Percentiles rank a stretch among this genome's conserved stretches.
Conservation (phyloP, 2,888 invertebrate genomes). For the Thera britannica region DNA sequence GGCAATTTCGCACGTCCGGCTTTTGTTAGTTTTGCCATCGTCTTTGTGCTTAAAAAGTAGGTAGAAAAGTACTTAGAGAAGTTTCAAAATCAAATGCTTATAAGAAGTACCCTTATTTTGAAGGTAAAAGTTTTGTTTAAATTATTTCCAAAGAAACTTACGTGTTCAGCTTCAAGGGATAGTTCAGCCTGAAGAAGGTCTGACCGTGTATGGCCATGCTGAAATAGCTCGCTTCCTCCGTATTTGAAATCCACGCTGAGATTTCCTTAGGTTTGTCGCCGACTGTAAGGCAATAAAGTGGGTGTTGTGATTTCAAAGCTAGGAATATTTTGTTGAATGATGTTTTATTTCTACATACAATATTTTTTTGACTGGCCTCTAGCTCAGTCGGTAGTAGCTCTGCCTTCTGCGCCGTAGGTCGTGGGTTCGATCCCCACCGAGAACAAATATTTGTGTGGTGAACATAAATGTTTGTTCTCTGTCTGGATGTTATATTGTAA, state of each 20-base stretch:
- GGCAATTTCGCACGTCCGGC: constrained; percentile 25
- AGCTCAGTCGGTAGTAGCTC: too few species aligned
- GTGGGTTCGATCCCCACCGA: too few species aligned
- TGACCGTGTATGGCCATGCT: constrained; percentile 93
- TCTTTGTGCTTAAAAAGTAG: not conserved
- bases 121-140: too few species aligned
- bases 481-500: too few species aligned
- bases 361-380: not conserved
- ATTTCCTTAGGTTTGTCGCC: constrained; percentile 90
- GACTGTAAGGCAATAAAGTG: constrained; percentile 76
- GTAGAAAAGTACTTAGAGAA: too few species aligned
- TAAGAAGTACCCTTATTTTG: too few species aligned
- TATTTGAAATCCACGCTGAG: constrained; percentile 92
- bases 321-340: not conserved
- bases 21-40: constrained; percentile 22
- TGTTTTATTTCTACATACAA: not conserved
- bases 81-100: too few species aligned
- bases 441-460: too few species aligned
- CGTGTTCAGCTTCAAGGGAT: constrained; percentile 78
- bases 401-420: too few species aligned
- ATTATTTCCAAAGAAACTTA: constrained; percentile 54
- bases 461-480: too few species aligned
- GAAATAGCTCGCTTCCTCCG: constrained; percentile 91
- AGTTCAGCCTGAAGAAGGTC: constrained; percentile 89
- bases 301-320: not conserved